phyloP scores from a whole-genome alignment of 2,797 vertebrate species.

The Phaenicophaeus curvirostris region DNA sequence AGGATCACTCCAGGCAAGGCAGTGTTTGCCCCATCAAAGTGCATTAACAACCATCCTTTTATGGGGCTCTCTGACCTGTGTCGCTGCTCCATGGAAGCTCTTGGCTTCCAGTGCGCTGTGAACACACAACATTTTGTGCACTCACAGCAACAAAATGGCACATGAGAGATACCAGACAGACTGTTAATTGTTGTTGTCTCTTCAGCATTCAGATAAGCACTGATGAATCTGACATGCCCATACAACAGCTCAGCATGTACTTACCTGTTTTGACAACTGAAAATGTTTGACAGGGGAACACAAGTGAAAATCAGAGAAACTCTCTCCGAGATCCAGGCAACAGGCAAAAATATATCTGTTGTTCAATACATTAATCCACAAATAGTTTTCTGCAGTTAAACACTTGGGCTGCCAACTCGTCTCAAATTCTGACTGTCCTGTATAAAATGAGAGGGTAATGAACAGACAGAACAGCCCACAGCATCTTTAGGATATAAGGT shows the following conservation, averaged over 20 bases:
- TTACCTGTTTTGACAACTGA: background rate
- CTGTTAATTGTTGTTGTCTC: background rate
- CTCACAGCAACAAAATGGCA: background rate
- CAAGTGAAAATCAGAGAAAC: background rate
- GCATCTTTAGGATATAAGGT: background rate
- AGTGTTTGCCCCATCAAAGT: background rate
- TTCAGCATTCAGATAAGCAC: background rate
- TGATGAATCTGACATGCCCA: background rate
- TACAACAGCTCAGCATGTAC: background rate
- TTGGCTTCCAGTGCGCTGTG: background rate
- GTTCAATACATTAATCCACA: background rate
- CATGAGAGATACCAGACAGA: background rate
- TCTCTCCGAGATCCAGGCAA: background rate
- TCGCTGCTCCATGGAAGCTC: background rate
- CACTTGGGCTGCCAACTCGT: conserved; percentile 7
- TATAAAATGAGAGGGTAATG: background rate
- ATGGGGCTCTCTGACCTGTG: background rate
- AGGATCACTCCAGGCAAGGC: background rate
- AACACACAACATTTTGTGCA: too few species aligned
- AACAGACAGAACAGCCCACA: background rate
- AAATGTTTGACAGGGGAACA: background rate
- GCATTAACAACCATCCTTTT: background rate
- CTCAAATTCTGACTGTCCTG: background rate
- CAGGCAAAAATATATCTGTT: background rate
- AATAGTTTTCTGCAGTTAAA: conserved; percentile 3